Evolutionary conservation across 1,140 invertebrate species (phyloP).

Genomic region (Patella vulgata): DNA sequence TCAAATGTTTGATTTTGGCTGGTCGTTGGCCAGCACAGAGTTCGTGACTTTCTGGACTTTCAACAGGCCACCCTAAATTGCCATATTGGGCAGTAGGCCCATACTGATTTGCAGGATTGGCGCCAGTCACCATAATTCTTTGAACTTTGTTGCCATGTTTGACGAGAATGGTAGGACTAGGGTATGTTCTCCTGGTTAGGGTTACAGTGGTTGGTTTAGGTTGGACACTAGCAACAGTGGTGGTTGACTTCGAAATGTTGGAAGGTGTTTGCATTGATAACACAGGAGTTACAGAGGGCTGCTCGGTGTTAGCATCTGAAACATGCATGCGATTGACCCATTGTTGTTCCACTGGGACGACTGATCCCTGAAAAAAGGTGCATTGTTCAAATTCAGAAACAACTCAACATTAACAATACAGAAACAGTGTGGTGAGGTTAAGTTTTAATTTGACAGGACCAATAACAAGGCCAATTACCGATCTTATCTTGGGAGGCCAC

Average conservation of each 20-base stretch:
- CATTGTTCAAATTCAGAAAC: slow-evolving; percentile 9
- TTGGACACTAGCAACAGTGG: slow-evolving; percentile 32
- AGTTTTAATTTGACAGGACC: slow-evolving; percentile 3
- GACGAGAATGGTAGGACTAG: slow-evolving; percentile 50
- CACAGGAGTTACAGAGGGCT: slow-evolving; percentile 36
- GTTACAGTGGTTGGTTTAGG: slow-evolving; percentile 42
- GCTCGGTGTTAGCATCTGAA: slow-evolving; percentile 32
- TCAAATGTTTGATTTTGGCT: too few species aligned
- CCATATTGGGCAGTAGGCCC: slow-evolving; percentile 3
- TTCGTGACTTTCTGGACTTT: too few species aligned
- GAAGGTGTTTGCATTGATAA: slow-evolving; percentile 40
- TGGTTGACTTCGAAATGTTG: slow-evolving; percentile 35
- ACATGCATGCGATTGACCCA: slow-evolving; percentile 41
- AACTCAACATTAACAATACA: not conserved
- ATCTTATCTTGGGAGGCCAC: too few species aligned
- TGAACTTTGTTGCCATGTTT: slow-evolving; percentile 57
- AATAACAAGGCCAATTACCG: too few species aligned
- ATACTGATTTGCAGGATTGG: slow-evolving; percentile 31
- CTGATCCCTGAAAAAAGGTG: slow-evolving; percentile 40
- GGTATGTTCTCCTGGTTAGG: slow-evolving; percentile 45
- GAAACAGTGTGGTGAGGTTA: slow-evolving; percentile 5
- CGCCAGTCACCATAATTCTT: slow-evolving; percentile 46
- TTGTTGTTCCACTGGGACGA: slow-evolving; percentile 45
- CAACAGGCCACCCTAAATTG: too few species aligned
- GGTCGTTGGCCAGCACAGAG: too few species aligned